phyloP scores from a whole-genome alignment of 2,113 vertebrate genomes.

The Hippolais icterina region DNA sequence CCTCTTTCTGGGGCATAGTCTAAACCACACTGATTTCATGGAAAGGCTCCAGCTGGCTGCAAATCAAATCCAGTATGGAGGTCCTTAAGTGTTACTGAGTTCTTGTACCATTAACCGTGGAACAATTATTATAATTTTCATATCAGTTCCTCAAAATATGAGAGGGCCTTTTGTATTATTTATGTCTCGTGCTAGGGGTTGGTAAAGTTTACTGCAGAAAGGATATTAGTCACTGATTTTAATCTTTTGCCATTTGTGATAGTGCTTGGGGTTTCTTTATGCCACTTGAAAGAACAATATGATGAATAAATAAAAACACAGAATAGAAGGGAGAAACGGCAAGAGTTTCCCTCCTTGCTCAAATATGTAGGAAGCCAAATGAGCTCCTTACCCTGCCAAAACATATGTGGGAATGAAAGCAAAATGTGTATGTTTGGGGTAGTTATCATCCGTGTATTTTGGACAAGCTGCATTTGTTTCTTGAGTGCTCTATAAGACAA shows the following conservation, averaged over 20 bases:
- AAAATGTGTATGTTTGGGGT: background rate
- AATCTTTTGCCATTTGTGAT: background rate
- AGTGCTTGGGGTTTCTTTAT: background rate
- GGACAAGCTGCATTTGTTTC: conserved; percentile 19
- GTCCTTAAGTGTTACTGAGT: conserved; percentile 6
- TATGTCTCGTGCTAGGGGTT: background rate
- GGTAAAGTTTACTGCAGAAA: conserved; percentile 21
- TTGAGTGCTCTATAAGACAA: background rate
- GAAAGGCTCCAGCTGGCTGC: conserved; percentile 18
- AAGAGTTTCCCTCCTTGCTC: background rate
- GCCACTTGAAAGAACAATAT: background rate
- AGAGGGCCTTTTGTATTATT: conserved; percentile 15
- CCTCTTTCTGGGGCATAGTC: background rate
- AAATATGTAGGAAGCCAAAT: background rate
- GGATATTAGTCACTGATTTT: background rate
- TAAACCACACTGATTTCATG: background rate
- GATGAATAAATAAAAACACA: conserved; percentile 31
- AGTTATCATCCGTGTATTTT: background rate
- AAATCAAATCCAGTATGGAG: conserved; percentile 8
- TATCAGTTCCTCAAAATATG: background rate
- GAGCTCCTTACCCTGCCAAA: conserved; percentile 2
- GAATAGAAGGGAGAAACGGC: background rate
- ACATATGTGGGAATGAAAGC: background rate
- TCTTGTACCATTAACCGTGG: background rate
- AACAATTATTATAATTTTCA: background rate